Base-by-base conservation (phyloP, 2,797 vertebrate species). In the Cygnus olor region DNA sequence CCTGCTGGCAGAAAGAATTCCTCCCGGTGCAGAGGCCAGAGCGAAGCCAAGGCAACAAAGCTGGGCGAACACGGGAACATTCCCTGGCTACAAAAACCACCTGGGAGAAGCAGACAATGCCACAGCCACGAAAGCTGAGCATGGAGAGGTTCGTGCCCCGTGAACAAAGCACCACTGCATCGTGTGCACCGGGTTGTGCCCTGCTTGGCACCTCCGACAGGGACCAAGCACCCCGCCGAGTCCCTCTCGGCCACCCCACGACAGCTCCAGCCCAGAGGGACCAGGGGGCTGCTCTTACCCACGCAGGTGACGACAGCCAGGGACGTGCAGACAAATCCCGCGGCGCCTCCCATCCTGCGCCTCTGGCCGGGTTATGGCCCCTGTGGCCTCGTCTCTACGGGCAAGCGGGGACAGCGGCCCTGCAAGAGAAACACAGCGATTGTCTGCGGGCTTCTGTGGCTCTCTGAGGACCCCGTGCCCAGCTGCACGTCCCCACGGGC, bases 221-320 rank as follows among this genome's bases (percentile, higher is more conserved):
- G 42, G 20, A 13, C 66, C 32, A 42, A 63, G 63, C 44, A 32
- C 44, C 27, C 30, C 69, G 68, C 63, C 53, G 42, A 32, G 47
- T 44, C 60, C 19, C 11, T 54, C 45, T 57, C 3, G 0, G 40
- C 38, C 56, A 25, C 56, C n/a, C 68, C 72, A 0, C 1, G 82
- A 36, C 44, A 36, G 22, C 65, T 11, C 16, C 2, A 2, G 11
- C 9, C 19, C 0, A 4, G 44, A 22, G 42, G 27, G 63, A 22
- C 19, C 12, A 14, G 71, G 27, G 27, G 4, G 56, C 27, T 56
- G 60, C 54, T 95, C 98, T 97, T 97, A 98, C 98, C 98, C 93
- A 97, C 86, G 20, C 84, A 90, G 64, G 78, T 45, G 77, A 89
- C 1, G 3, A 97, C 4, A 13, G 68, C 49, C 14, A 90, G 45